phyloP scores from a whole-genome alignment of 2,888 invertebrate genomes.

The Trichopria drosophilae region DNA sequence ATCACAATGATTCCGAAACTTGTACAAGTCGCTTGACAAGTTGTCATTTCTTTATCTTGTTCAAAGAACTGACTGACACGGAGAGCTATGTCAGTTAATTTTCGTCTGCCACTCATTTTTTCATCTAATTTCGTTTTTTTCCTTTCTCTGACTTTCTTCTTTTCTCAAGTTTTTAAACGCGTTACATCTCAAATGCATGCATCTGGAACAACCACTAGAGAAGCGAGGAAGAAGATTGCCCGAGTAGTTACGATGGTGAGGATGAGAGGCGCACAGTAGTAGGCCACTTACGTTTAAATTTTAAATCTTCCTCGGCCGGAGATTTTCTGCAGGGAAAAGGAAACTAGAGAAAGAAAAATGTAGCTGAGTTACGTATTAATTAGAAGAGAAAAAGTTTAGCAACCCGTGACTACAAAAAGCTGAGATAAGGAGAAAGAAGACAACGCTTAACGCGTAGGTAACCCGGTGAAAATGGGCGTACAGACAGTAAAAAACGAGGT shows the following conservation, averaged over 20 bases:
- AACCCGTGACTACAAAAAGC: background rate
- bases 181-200: slow-evolving; percentile 44
- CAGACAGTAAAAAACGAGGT: too few relatives aligned
- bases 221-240: slow-evolving; percentile 32
- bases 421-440: slow-evolving; percentile 1
- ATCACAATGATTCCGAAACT: too few relatives aligned
- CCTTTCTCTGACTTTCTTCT: slow-evolving; percentile 13
- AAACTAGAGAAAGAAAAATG: slow-evolving; percentile 19
- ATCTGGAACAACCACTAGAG: slow-evolving; percentile 46
- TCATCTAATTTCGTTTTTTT: slow-evolving; percentile 1
- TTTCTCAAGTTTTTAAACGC: slow-evolving; percentile 33
- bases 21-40: too few relatives aligned
- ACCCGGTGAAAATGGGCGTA: too few relatives aligned
- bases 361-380: slow-evolving; percentile 2
- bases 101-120: too few relatives aligned
- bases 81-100: too few relatives aligned
- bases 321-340: slow-evolving; percentile 37
- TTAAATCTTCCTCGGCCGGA: slow-evolving; percentile 45
- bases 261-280: slow-evolving; percentile 34
- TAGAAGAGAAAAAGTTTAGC: slow-evolving; percentile 24
- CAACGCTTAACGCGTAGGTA: slow-evolving; percentile 17
- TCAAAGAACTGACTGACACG: too few relatives aligned
- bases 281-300: slow-evolving; percentile 47
- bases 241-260: slow-evolving; percentile 23
- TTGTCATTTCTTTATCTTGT: too few relatives aligned